Percentiles rank a stretch among this genome's conserved stretches.
phyloP scores from a whole-genome alignment of 1,140 invertebrate species.

The Tetramorium parvispinum region DNA sequence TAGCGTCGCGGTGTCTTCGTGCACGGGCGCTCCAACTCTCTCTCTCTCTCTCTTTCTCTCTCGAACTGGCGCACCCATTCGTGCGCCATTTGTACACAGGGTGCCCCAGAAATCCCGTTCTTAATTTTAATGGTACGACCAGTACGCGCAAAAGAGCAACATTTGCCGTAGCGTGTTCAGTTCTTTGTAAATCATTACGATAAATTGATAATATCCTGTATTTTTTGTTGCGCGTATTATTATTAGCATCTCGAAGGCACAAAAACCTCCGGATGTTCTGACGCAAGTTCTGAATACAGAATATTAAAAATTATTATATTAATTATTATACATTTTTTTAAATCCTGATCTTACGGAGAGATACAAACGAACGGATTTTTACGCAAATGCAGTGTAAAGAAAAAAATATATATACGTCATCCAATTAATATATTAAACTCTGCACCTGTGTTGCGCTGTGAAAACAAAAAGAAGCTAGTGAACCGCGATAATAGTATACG shows the following conservation, averaged over 20 bases:
- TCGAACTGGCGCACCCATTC: slow-evolving; percentile 54
- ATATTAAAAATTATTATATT: background rate
- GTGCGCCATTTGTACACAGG: slow-evolving; percentile 46
- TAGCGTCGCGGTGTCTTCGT: slow-evolving; percentile 54
- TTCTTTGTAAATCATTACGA: background rate
- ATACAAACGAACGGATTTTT: background rate
- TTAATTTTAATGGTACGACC: slow-evolving; percentile 20
- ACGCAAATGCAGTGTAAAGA: background rate
- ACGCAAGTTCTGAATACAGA: background rate
- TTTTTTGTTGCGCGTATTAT: background rate
- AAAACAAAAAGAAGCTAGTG: background rate
- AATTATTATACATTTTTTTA: background rate
- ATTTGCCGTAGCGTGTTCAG: background rate
- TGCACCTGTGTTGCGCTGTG: background rate
- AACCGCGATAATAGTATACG: background rate
- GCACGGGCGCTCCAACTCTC: background rate
- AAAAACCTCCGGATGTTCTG: background rate
- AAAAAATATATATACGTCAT: background rate
- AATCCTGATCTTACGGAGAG: background rate
- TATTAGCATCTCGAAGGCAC: background rate
- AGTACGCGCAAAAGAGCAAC: background rate
- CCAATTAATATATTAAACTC: background rate
- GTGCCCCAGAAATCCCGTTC: slow-evolving; percentile 34
- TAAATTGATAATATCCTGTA: background rate
- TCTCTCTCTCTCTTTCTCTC: background rate